Base-by-base conservation (phyloP, 2,797 vertebrate species). In the Gallinago nigripennis region DNA sequence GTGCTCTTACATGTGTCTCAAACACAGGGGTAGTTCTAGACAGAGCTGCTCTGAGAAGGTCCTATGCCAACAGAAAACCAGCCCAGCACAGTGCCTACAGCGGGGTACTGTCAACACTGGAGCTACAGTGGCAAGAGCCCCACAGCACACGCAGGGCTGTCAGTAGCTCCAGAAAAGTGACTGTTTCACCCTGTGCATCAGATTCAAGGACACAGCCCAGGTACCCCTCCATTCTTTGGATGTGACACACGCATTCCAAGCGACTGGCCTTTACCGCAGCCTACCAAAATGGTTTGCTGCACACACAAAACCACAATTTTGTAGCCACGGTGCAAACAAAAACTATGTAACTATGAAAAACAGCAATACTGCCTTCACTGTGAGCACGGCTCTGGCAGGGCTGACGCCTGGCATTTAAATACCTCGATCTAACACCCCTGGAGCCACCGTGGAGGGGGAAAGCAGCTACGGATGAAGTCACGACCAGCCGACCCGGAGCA, bases 71-170 rank as follows among this genome's bases (percentile, higher is more conserved):
- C 11, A 31, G 15, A 16, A 9, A 11, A 0, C 2, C 3, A 21
- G n/a, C 12, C 18, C 58, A 28, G 68, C 28, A 5, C 0, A 0
- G 61, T 1, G 14, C 8, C 11, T 28, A 2, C 12, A 31, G n/a
- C 0, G 17, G 21, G 17, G 11, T 27, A 5, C 20, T 17, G 25
- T 4, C 1, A 0, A 5, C 2, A 0, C 12, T 11, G 5, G 1
- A 4, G 10, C 66, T 3, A 1, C 30, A 11, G 39, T 0, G 30
- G 50, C 50, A n/a, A 11, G 53, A 57, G 45, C 1, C 1, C 56
- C 3, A 4, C 0, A 51, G 2, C 2, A 15, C 0, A 5, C 35
- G 17, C 65, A 65, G 19, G 14, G 57, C 31, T 18, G 1, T 4
- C 1, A 12, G 43, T 2, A 70, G 31, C 19, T 14, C 16, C 4